Base-by-base conservation (phyloP, 2,888 invertebrate genomes). In the Leucozona laternaria region DNA sequence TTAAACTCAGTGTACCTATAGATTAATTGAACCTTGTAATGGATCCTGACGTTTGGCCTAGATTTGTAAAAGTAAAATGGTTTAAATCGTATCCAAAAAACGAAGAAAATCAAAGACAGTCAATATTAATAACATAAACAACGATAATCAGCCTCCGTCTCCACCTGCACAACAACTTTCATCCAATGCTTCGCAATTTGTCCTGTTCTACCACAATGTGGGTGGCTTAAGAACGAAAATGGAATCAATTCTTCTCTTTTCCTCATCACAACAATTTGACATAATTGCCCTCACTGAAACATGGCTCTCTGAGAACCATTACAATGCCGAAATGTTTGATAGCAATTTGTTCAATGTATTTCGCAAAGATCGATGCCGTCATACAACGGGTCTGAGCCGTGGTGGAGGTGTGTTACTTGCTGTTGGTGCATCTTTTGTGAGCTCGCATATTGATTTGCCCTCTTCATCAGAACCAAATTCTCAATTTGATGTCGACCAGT, bases 11-110 rank as follows among this genome's bases (percentile, higher is more conserved):
- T 20, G 37, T 58, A 5, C 57, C 57, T 20, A 11, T 10, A 1
- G 28, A 28, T 8, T 34, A 34, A 34, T 13, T 34, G n/a, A 17
- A 11, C 10, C 5, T 58, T 0, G 34, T 58, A 0, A 58, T 58
- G 57, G 17, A 58, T 1, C 57, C 57, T 37, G 20, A 17, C 20
- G 58, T 37, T 13, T 58, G 58, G 58, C 37, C 34, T 20, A 6
- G 37, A 20, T 37, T 20, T 11, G 58, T 58, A 0, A 20, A 37
- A 17, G 58, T 58, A 0, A 58, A 58, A 37, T 31, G 20, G 13
- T 58, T 55, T n/a, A n/a, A n/a, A n/a, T 31, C 31, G 10, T 55
- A 10, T 2, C 31, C 55, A 55, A 55, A 55, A 55, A 55, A 55
- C 28, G 55, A 28, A 8, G n/a, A n/a, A 0, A n/a, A 8, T n/a